These are phyloP conservation scores for Thymelicus lineola DNA, from an alignment of 2,888 invertebrate species.

Conservation along the genomic window DNA sequence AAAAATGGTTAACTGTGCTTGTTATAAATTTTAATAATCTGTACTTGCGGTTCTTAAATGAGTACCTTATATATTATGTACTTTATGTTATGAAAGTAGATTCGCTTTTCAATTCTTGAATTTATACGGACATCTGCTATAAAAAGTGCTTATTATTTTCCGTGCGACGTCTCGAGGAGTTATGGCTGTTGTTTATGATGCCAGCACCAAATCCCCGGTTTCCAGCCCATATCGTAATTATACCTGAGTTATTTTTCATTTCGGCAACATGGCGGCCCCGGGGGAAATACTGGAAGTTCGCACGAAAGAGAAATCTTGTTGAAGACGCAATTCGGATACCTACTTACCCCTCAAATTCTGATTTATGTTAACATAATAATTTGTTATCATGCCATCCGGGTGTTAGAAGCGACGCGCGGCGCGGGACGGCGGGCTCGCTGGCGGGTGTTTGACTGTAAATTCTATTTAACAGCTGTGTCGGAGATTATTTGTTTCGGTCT, in stretches of 20 bases:
- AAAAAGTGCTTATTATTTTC: neutral
- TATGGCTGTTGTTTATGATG: constrained; percentile 3
- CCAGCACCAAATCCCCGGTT: neutral
- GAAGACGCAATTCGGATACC: constrained; percentile 14
- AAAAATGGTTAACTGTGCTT: too few relatives aligned
- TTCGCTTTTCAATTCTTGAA: too few relatives aligned
- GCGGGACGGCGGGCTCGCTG: neutral
- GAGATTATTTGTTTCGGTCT: neutral
- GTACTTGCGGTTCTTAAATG: too few relatives aligned
- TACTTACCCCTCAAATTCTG: constrained; percentile 17
- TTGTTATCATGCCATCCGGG: neutral
- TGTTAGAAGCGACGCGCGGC: neutral
- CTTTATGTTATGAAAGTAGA: too few relatives aligned
- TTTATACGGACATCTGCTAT: too few relatives aligned
- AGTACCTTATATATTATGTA: too few relatives aligned
- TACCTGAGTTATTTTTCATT: constrained; percentile 29
- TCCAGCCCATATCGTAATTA: constrained; percentile 12
- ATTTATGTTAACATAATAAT: constrained; percentile 17
- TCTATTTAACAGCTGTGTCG: neutral
- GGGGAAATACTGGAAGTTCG: constrained; percentile 26
- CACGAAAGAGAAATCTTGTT: neutral
- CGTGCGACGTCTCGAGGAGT: neutral
- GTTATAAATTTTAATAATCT: too few relatives aligned
- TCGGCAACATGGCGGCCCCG: constrained; percentile 22
- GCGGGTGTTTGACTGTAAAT: too few relatives aligned